Evolutionary conservation across 1,140 invertebrate species (phyloP), one percentile per base, ranked within the genome.

Genomic region (Drosophila bocki): DNA sequence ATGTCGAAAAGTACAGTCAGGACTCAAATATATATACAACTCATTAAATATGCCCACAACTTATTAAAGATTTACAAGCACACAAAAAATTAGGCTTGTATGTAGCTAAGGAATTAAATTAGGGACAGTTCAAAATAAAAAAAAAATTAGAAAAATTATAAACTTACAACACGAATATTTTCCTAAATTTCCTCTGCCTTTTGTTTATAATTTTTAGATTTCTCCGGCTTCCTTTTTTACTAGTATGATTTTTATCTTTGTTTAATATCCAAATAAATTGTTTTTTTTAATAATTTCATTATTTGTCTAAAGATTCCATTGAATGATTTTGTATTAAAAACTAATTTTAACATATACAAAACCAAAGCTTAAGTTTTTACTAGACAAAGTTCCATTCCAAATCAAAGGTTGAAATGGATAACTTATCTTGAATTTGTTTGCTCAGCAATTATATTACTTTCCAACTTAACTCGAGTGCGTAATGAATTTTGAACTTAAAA

Each of bases 401-500:
- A 29, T 69, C 67, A 71, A 71, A 71, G 68, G 69, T 71, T 58
- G 33, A 72, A 48, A 68, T 29, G 13, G 15, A 15, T n/a, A 41
- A 48, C 51, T 50, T 50, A 59, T 50, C 65, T 19, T 42, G 11
- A 71, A 70, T 41, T 50, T 59, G 53, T 72, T 71, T 72, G 51
- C 44, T 29, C 29, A 42, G 37, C 67, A 71, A 71, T 72, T 70
- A 72, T 50, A 50, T 47, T 12, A 72, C 29, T 71, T 59, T 59
- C 17, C 12, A 71, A 29, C 51, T 69, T 22, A 48, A 39, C 33
- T 39, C 9, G 69, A 71, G 64, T 69, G 50, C 50, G 15, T 33
- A 69, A 37, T 53, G 65, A 32, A 69, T 70, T 44, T 69, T 67
- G 19, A 71, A 70, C 64, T 71, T 71, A 41, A 39, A 39, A 11